These are phyloP conservation scores for Sardina pilchardus DNA, from an alignment of 2,113 vertebrate species.

Conservation along the genomic window DNA sequence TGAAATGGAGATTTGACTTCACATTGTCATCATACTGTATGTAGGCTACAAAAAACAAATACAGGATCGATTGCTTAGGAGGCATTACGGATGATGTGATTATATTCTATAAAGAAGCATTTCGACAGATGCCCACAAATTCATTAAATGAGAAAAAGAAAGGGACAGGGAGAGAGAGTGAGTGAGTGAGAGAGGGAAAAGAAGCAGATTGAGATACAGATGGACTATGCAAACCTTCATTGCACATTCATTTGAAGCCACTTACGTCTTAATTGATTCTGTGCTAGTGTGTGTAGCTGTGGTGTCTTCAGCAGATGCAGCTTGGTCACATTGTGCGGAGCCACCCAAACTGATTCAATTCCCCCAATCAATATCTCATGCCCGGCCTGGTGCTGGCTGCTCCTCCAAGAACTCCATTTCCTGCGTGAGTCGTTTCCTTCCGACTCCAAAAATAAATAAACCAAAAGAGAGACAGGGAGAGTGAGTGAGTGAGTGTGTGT, in stretches of 20 bases:
- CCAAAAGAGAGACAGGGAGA: neutral
- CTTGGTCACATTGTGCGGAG: slow-evolving; percentile 52
- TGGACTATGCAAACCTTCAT: slow-evolving; percentile 64
- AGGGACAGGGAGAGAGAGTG: neutral
- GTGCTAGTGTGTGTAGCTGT: slow-evolving; percentile 54
- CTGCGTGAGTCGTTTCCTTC: slow-evolving; percentile 44
- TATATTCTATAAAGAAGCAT: neutral
- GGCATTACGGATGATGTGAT: neutral
- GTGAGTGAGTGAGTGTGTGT: neutral
- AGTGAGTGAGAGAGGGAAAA: neutral
- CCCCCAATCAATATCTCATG: slow-evolving; percentile 51
- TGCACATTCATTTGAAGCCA: slow-evolving; percentile 62
- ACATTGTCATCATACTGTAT: neutral
- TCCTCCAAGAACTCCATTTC: slow-evolving; percentile 57
- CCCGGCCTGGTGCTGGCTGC: slow-evolving; percentile 46
- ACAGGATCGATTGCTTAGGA: neutral
- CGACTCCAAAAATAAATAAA: slow-evolving; percentile 30
- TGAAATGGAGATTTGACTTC: neutral
- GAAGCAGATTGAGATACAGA: slow-evolving; percentile 66
- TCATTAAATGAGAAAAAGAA: neutral
- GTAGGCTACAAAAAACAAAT: neutral
- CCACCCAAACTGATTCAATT: slow-evolving; percentile 52
- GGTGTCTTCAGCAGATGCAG: slow-evolving; percentile 64
- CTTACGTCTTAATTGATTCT: slow-evolving; percentile 62
- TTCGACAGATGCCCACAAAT: neutral